Evolutionary conservation across 2,888 invertebrate genomes (phyloP), one percentile per base, ranked within the genome.

Genomic region (Galerucella nymphaeae): DNA sequence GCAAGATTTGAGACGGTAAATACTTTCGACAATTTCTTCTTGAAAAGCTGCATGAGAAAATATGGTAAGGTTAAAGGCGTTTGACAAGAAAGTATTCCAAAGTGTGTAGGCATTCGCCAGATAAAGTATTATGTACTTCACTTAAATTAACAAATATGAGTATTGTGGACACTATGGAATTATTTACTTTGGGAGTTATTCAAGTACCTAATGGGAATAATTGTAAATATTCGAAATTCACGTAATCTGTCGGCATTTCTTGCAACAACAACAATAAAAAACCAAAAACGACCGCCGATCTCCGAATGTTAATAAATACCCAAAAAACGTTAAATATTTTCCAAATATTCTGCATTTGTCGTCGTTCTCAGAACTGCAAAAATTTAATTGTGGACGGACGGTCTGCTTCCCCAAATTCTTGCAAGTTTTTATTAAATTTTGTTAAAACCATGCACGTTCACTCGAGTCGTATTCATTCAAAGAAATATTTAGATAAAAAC

Each of bases 401-500:
- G 73, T 73, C 76, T 70, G 77, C 76, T 75, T 75, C 76, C 76
- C 74, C 76, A 79, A 80, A 82, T 82, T 82, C 81, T 81, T 81
- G 80, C 80, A 77, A 80, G 80, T 80, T 82, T 83, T 83, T 83
- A 81, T 81, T 80, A 82, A 83, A 82, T 83, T 83, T 81, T 82
- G 80, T 81, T 80, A 81, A 83, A 82, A 82, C 81, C 77, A 73
- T 76, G 79, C 83, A 82, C 82, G 82, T 82, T 75, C 75, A 71
- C 74, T 72, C 71, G 73, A 75, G 78, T 65, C 77, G 81, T 77
- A 82, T 82, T 82, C 82, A 81, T 82, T 83, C 83, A 81, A 81
- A 80, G 81, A 83, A 83, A 84, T 84, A 84, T 84, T 83, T 78
- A 78, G 77, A 80, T 81, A 84, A 84, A 84, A 84, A 81, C 82